Conservation (phyloP, 1,140 invertebrate genomes). For the Spodoptera litura region DNA sequence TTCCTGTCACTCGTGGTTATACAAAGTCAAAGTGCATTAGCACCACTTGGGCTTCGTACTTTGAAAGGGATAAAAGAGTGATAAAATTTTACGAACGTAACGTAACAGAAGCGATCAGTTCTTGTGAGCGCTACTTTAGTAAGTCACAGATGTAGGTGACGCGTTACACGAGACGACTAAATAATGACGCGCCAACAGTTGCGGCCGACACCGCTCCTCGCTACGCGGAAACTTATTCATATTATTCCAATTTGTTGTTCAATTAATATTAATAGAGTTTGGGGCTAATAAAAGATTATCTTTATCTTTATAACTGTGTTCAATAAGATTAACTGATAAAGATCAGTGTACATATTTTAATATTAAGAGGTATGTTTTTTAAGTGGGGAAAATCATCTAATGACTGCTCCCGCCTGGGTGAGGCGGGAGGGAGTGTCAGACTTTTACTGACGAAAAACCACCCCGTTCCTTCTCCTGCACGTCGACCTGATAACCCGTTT, state of each 20-base stretch:
- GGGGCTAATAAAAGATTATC: no score
- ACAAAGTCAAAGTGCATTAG: slow-evolving; percentile 41
- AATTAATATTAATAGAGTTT: neutral
- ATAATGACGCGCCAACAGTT: slow-evolving; percentile 54
- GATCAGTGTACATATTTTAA: no score
- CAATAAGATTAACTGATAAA: no score
- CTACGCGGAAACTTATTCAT: slow-evolving; percentile 23
- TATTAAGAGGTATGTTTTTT: no score
- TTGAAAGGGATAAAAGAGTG: slow-evolving; percentile 25
- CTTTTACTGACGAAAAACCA: no score
- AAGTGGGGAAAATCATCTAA: no score
- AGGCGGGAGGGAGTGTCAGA: no score
- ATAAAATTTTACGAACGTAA: slow-evolving; percentile 42
- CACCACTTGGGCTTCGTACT: slow-evolving; percentile 17
- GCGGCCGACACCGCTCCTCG: slow-evolving; percentile 43
- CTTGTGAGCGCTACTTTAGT: slow-evolving; percentile 39
- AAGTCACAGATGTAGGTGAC: slow-evolving; percentile 52
- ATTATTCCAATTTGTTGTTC: neutral
- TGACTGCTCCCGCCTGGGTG: no score
- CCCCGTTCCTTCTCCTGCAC: no score
- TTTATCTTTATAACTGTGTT: no score
- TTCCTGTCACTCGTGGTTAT: slow-evolving; percentile 11
- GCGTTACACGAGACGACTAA: slow-evolving; percentile 52
- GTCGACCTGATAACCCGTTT: no score
- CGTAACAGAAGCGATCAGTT: slow-evolving; percentile 21